Base-by-base conservation (phyloP, 1,140 invertebrate genomes). In the Pogonus chalceus region DNA sequence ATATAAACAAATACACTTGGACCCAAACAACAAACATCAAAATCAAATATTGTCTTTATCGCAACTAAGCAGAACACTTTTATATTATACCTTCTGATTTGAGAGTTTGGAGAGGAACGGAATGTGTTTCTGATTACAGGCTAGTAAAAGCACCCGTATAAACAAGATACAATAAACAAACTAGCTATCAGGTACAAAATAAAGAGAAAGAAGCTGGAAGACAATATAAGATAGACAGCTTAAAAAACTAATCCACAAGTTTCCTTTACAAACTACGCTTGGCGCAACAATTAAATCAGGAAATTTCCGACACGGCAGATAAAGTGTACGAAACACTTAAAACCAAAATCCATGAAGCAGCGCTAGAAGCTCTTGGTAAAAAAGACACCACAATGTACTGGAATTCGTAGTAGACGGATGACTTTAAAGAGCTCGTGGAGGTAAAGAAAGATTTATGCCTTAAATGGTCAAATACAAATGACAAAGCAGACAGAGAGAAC, bases 1-100 rank as follows among this genome's bases (percentile, higher is more conserved):
- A 35, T 1, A 55, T 56, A 37, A 49, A 58, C 23, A 55, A 52
- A 35, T 58, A 56, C 31, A 58, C 51, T 16, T 52, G 54, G 50
- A 39, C 14, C 14, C 49, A 51, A 49, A 12, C 37, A 37, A 20
- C 20, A 10, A 23, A 52, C 14, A 3, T 39, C 7, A 37, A n/a
- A n/a, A n/a, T n/a, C n/a, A n/a, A n/a, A n/a, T n/a, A n/a, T n/a
- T n/a, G n/a, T n/a, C n/a, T n/a, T n/a, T n/a, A n/a, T n/a, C n/a
- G n/a, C 9, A 2, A 37, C 23, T 9, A 35, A 21, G 12, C 51
- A 52, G 14, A 52, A 52, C 2, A 39, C 10, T 20, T 4, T 4
- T n/a, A n/a, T 7, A 4, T 52, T 10, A 52, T 22, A 31, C 16
- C 21, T 14, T 20, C n/a, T 14, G 39, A 54, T 26, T 4, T 47